Base-by-base conservation (phyloP, 1,140 invertebrate species). In the Conus ventricosus region DNA sequence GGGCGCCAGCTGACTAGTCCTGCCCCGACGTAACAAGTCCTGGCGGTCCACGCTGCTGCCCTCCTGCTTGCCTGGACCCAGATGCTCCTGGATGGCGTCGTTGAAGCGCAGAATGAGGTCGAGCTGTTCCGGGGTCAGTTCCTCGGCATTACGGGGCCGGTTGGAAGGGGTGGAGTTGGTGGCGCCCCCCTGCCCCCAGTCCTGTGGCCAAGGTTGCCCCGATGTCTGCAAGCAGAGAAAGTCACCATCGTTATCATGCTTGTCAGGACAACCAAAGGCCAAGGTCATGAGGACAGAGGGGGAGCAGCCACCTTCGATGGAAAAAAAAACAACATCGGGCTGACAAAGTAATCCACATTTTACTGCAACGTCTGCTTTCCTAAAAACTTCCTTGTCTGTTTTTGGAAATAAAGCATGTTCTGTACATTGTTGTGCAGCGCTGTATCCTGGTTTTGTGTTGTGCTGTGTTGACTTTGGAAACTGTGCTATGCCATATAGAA, bases 41-140 rank as follows among this genome's bases (percentile, higher is more conserved):
- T 54, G 76, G 54, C 10, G 80, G 53, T 82, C 60, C 39, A 57
- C 25, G 39, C 27, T 63, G 25, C 39, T 80, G 55, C 54, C 51
- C n/a, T 27, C 51, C 51, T 25, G 57, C 23, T n/a, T 83, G 23
- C 81, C 4, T 17, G 55, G 20, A 39, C 60, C 55, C 53, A 27
- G 13, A 5, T 89, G 54, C 20, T 83, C 53, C 63, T 67, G 81
- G 6, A 91, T n/a, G 11, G 88, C 89, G 51, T 91, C 89, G 71
- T 91, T 91, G 25, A 91, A 90, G 82, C 83, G 76, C 63, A 90
- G 82, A 23, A 91, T 87, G 20, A 87, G 55, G 80, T 90, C 88
- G 13, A 90, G 82, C 39, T 91, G 80, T 51, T 88, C 60, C 11
- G 87, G 87, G 11, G 88, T 76, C 25, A 91, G 84, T n/a, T 87